phyloP scores from a whole-genome alignment of 2,113 vertebrate species.

The Trematomus loennbergii region DNA sequence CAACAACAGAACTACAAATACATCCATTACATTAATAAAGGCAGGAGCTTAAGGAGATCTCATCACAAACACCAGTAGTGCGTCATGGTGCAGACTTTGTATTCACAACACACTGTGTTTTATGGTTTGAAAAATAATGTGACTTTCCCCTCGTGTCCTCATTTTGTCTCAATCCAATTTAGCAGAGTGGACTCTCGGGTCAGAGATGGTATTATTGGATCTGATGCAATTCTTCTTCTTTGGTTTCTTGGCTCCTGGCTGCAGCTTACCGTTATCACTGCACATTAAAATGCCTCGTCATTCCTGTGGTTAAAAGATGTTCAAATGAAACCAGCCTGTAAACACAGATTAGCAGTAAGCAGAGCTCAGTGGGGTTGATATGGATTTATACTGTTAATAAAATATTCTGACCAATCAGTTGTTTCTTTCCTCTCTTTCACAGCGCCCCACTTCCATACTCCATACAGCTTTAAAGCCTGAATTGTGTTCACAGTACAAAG shows the following conservation, averaged over 20 bases:
- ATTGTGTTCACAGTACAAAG: no score
- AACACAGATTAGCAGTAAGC: neutral
- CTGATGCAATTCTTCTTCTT: conserved; percentile 37
- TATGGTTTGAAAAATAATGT: neutral
- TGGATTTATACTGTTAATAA: neutral
- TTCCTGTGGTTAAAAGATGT: conserved; percentile 13
- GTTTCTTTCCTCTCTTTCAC: neutral
- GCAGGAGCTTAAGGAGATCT: neutral
- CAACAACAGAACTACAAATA: neutral
- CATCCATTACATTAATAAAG: neutral
- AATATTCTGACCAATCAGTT: neutral
- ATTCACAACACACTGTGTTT: conserved; percentile 1
- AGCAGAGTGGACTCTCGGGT: conserved; percentile 26
- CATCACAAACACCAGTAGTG: neutral
- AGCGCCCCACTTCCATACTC: no score
- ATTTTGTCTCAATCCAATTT: conserved; percentile 27
- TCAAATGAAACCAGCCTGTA: neutral
- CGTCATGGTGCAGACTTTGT: neutral
- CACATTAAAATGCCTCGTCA: conserved; percentile 4
- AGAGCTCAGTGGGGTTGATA: neutral
- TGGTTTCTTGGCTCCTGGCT: conserved; percentile 38
- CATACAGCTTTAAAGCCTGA: no score
- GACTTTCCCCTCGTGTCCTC: conserved; percentile 9
- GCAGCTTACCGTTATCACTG: neutral
- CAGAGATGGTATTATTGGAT: conserved; percentile 27